Percentiles rank a stretch among this genome's conserved stretches.
These are phyloP conservation scores for Trissolcus basalis DNA, from an alignment of 1,140 invertebrate genomes.

Conservation along the genomic window DNA sequence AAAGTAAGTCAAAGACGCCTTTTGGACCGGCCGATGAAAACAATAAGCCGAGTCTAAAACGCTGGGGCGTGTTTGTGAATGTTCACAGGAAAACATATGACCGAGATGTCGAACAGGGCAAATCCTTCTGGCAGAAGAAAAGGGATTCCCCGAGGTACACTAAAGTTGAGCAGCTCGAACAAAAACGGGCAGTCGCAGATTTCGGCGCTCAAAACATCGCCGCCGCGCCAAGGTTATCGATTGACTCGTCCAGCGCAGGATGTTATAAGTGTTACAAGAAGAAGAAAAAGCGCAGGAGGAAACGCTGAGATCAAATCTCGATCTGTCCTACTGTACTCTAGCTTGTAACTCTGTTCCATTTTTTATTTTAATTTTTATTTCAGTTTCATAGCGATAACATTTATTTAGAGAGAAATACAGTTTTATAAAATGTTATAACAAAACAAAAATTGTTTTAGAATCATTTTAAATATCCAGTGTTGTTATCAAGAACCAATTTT, in stretches of 20 bases:
- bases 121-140: conserved; percentile 43
- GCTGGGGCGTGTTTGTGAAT: conserved; percentile 10
- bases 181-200: conserved; percentile 40
- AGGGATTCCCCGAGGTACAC: conserved; percentile 37
- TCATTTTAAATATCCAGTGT: too few species aligned
- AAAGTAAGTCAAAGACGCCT: conserved; percentile 20
- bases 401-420: too few species aligned
- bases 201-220: conserved; percentile 55
- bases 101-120: conserved; percentile 50
- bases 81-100: conserved; percentile 40
- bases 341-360: neutral
- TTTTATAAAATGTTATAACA: too few species aligned
- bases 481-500: too few species aligned
- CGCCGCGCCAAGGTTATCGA: conserved; percentile 40
- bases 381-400: too few species aligned
- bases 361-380: conserved; percentile 1
- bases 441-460: too few species aligned
- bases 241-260: conserved; percentile 58
- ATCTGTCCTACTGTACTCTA: too few species aligned
- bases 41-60: conserved; percentile 13
- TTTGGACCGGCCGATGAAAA: neutral
- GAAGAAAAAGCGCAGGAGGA: conserved; percentile 52
- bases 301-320: conserved; percentile 10
- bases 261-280: conserved; percentile 69
- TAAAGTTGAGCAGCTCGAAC: conserved; percentile 45